Evolutionary conservation across 2,113 vertebrate genomes (phyloP).

Genomic region (human (Homo sapiens)): GRCh38 chr7:118043001-118043500

Average conservation of each 20-base stretch:
- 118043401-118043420: neutral
- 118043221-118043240: no score
- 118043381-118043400: neutral
- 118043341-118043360: neutral
- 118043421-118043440: neutral
- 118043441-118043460: neutral
- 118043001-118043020: neutral
- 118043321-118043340: neutral
- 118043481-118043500: neutral
- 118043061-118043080: neutral
- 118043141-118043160: neutral
- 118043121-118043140: neutral
- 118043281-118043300: neutral
- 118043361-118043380: neutral
- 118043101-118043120: neutral
- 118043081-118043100: neutral
- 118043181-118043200: neutral
- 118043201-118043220: neutral
- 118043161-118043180: neutral
- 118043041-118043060: neutral
- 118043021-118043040: neutral
- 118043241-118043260: no score
- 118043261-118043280: neutral
- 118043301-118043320: neutral
- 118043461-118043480: neutral